Base-by-base conservation (phyloP, 1,140 invertebrate genomes). In the Phthorimaea operculella region DNA sequence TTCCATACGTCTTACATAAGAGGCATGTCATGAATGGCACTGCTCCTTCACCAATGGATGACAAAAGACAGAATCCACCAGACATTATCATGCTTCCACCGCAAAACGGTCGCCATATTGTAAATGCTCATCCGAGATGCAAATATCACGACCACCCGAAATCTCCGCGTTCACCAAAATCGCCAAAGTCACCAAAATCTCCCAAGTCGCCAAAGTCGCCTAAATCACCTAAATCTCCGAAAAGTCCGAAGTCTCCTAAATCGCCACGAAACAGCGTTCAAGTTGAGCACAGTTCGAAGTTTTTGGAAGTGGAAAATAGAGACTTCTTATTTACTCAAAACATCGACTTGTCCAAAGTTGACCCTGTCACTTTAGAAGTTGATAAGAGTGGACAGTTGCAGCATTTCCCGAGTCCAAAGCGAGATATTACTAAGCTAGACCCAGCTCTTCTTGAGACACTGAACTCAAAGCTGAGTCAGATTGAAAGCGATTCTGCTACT, bases 11-110 rank as follows among this genome's bases (percentile, higher is more conserved):
- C 4, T 83, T 94, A 18, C 92, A 94, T 69, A 94, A 94, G 68
- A 85, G 93, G 9, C 92, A 94, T 67, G 89, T 94, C 7, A 92
- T 94, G 90, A 94, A 94, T 71, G 92, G 92, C 0, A 93, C 92
- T 3, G 91, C 91, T 0, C 89, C 91, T 0, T 87, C 88, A 1
- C 86, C 79, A 58, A 85, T 75, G 42, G 73, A 76, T 33, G 75
- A 79, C 55, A 79, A 80, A 55, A 68, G 75, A 72, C 87, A 75
- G 52, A 28, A 28, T 28, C 86, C 73, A 51, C 87, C 68, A 60
- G 88, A 68, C 83, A 89, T 85, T 21, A 74, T 85, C 17, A 81
- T 79, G 65, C 62, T 85, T 36, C 78, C 78, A 21, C 74, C 77
- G 54, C 86, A 70, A 76, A 89, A 70, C 80, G 86, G 69, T 52